Percentiles rank a stretch among this genome's conserved stretches.
Conservation (phyloP, 2,888 invertebrate genomes). For the Drosophila dives region DNA sequence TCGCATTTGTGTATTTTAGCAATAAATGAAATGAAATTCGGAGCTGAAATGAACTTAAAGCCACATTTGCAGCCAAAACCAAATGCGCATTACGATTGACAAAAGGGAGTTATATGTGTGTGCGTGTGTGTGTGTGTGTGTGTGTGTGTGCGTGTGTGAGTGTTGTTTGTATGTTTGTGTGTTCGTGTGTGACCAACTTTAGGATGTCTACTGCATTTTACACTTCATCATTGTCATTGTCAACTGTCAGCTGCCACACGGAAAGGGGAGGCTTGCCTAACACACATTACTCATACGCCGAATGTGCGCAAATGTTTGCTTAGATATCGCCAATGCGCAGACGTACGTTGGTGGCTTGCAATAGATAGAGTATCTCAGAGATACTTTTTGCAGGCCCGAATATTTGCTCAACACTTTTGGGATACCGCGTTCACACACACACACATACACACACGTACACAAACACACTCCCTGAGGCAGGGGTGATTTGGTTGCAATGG, state of each 20-base stretch:
- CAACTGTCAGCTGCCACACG: constrained; percentile 6
- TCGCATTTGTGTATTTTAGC: too few species aligned
- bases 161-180: too few species aligned
- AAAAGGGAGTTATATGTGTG: not conserved
- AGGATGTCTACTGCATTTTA: not conserved
- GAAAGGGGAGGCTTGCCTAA: not conserved
- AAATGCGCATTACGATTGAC: not conserved
- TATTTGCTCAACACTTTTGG: constrained; percentile 64
- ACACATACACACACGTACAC: not conserved
- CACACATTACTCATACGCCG: constrained; percentile 67
- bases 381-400: constrained; percentile 50
- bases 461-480: constrained; percentile 15
- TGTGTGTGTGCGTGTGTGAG: not conserved
- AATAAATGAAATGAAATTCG: not conserved
- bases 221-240: constrained; percentile 50
- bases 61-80: not conserved
- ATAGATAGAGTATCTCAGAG: constrained; percentile 41
- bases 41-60: not conserved
- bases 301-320: constrained; percentile 66
- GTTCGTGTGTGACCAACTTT: constrained; percentile 1
- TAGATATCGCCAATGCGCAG: constrained; percentile 48
- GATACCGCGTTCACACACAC: constrained; percentile 23
- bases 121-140: not conserved
- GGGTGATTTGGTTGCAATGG: constrained; percentile 50
- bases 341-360: constrained; percentile 27